phyloP scores from a whole-genome alignment of 2,797 vertebrate species.

The Pseudopleuronectes americanus region DNA sequence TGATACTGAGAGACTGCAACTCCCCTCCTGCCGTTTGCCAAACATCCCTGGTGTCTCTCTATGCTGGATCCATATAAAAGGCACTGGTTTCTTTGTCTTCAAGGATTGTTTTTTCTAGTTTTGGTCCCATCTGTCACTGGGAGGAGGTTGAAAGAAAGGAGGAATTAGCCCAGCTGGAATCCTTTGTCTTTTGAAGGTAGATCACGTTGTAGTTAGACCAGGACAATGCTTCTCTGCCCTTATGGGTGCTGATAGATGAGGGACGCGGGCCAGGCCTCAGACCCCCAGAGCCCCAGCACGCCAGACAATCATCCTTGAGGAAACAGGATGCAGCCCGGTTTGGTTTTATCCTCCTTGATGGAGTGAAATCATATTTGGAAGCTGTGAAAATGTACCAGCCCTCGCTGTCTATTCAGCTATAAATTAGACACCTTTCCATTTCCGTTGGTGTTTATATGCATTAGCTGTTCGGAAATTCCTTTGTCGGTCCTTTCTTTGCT shows the following conservation, averaged over 20 bases:
- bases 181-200: slow-evolving; percentile 77
- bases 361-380: slow-evolving; percentile 24
- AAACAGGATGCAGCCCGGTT: slow-evolving; percentile 37
- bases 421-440: background rate
- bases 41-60: slow-evolving; percentile 75
- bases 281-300: slow-evolving; percentile 42
- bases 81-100: slow-evolving; percentile 79
- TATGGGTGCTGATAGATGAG: slow-evolving; percentile 62
- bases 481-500: background rate
- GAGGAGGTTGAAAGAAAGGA: slow-evolving; percentile 82
- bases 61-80: slow-evolving; percentile 84
- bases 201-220: slow-evolving; percentile 74
- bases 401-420: background rate
- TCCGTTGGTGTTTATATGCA: background rate
- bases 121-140: slow-evolving; percentile 84
- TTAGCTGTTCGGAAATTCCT: background rate
- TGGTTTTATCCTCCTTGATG: slow-evolving; percentile 26
- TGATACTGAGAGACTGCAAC: slow-evolving; percentile 72
- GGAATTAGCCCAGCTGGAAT: slow-evolving; percentile 77
- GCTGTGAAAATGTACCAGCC: background rate
- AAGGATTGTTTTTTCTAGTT: slow-evolving; percentile 64
- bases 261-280: slow-evolving; percentile 47
- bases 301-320: slow-evolving; percentile 48
- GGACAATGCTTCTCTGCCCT: slow-evolving; percentile 69
- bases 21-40: slow-evolving; percentile 65